Percentiles rank a stretch among this genome's conserved stretches.
phyloP scores from a whole-genome alignment of 2,888 invertebrate genomes.

The Clostera curtula region DNA sequence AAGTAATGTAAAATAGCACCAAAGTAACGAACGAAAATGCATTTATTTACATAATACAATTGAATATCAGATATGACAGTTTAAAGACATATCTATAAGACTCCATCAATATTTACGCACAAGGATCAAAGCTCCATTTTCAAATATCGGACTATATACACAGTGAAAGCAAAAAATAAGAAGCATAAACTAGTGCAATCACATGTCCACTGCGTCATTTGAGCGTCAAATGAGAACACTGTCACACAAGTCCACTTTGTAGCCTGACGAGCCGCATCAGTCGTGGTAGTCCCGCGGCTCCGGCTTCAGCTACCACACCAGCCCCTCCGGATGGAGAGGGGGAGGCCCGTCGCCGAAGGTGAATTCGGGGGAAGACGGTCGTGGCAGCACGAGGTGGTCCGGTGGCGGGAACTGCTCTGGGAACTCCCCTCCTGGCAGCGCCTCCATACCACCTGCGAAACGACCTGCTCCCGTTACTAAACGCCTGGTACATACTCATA shows the following conservation, averaged over 20 bases:
- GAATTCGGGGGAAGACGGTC: conserved; percentile 85
- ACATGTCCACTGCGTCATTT: conserved; percentile 32
- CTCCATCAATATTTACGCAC: no score
- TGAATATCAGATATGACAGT: no score
- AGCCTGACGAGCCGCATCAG: conserved; percentile 72
- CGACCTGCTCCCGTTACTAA: conserved; percentile 82
- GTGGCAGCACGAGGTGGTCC: conserved; percentile 80
- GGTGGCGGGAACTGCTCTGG: conserved; percentile 76
- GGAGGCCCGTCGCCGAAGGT: conserved; percentile 74
- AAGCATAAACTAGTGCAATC: conserved; percentile 22
- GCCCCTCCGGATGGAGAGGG: conserved; percentile 66
- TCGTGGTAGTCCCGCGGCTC: conserved; percentile 76
- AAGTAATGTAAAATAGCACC: neutral
- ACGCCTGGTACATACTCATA: conserved; percentile 19
- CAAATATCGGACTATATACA: neutral
- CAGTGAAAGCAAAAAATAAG: conserved; percentile 2
- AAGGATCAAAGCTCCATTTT: no score
- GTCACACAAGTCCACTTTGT: conserved; percentile 53
- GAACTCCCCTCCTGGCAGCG: conserved; percentile 64
- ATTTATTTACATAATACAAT: no score
- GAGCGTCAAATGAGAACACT: conserved; percentile 29
- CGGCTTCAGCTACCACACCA: conserved; percentile 76
- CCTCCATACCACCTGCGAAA: conserved; percentile 82
- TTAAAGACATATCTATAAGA: no score
- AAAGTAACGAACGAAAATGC: neutral